Evolutionary conservation across 1,140 invertebrate species (phyloP), one percentile per base, ranked within the genome.

Genomic region (Rhagoletis pomonella): DNA sequence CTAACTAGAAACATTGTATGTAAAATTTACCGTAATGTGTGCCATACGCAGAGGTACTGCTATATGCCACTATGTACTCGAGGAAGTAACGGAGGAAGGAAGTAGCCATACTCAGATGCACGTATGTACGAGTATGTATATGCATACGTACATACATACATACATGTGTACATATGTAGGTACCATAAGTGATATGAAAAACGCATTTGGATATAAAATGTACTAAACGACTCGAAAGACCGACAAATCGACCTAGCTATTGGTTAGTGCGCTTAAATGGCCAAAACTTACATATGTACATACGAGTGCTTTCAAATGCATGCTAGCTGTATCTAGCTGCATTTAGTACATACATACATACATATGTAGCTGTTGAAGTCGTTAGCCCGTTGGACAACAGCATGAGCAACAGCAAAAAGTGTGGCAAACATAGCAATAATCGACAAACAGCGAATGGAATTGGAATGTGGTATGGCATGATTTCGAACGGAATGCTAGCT

Each of bases 11-110:
- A 81, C 47, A 55, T 50, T 73, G 4, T 17, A 17, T 47, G 39
- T n/a, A 3, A n/a, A n/a, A n/a, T n/a, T n/a, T n/a, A n/a, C n/a
- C n/a, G n/a, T n/a, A n/a, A n/a, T n/a, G n/a, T n/a, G n/a, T n/a
- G n/a, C n/a, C 50, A 55, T 9, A 62, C 17, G 17, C 60, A 62
- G 3, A 67, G 19, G 4, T 29, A 67, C 2, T n/a, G 19, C 3
- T 67, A 39, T 67, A 67, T 67, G n/a, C 10, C n/a, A 67, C 29
- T 9, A 67, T 67, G 64, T 67, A 39, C 29, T 29, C 4, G 14
- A 81, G 47, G 73, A 81, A 81, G 73, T 55, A n/a, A n/a, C 73
- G 73, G 44, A n/a, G 73, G 73, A 50, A 81, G 73, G 73, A 81
- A 81, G 47, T 81, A 6, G 7, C 14, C 47, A n/a, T 73, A 29